Evolutionary conservation across 2,888 invertebrate genomes (phyloP).

Genomic region (Cantharis lateralis): DNA sequence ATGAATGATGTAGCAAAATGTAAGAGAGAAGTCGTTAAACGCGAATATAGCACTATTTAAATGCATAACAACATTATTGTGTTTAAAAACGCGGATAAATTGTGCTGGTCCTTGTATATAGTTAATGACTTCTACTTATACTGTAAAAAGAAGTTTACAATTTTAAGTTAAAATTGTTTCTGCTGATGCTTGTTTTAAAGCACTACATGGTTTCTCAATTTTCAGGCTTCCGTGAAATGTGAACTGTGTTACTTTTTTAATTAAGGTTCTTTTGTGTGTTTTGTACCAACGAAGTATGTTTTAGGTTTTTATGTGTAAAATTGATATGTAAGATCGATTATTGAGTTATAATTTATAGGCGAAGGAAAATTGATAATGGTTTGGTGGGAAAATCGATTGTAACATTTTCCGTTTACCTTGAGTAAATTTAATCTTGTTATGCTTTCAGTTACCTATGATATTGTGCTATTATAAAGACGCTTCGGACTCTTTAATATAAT

Average conservation of each 20-base stretch:
- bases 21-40: not conserved
- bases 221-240: not conserved
- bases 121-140: not conserved
- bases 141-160: not conserved
- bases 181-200: not conserved
- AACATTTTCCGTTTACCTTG: slow-evolving; percentile 4
- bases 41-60: no score
- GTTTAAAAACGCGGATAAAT: no score
- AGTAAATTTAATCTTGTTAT: slow-evolving; percentile 10
- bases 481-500: slow-evolving; percentile 16
- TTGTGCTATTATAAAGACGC: slow-evolving; percentile 11
- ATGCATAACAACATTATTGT: no score
- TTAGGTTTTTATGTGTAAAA: not conserved
- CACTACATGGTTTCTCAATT: not conserved
- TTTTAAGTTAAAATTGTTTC: not conserved
- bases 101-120: not conserved
- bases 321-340: not conserved
- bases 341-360: not conserved
- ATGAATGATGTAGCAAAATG: not conserved
- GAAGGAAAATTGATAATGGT: not conserved
- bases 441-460: slow-evolving; percentile 7
- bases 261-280: not conserved
- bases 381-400: slow-evolving; percentile 3
- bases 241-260: not conserved
- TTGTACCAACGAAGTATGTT: not conserved